Evolutionary conservation across 2,888 invertebrate genomes (phyloP).

Genomic region (Melieria crassipennis): DNA sequence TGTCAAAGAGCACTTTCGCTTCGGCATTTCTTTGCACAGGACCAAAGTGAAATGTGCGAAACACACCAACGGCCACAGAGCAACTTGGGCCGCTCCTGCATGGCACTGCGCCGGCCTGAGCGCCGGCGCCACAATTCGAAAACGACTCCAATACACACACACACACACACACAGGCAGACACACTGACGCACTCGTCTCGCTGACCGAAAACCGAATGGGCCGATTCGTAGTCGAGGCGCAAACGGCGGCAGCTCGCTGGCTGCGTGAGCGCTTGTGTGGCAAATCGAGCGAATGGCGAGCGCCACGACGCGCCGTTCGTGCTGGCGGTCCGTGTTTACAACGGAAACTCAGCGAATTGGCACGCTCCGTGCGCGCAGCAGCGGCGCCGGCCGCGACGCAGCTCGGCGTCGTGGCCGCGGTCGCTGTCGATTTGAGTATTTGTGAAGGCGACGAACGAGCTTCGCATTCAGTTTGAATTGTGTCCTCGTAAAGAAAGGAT

Average conservation of each 20-base stretch:
- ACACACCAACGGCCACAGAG: too few species aligned
- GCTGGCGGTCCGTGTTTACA: conserved; percentile 36
- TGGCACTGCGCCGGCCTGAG: conserved; percentile 15
- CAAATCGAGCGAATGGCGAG: background rate
- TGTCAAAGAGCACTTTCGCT: too few species aligned
- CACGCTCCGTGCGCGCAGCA: conserved; percentile 42
- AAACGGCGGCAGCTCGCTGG: background rate
- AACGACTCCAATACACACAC: too few species aligned
- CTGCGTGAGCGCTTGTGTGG: background rate
- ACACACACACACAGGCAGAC: too few species aligned
- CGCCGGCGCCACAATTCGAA: too few species aligned
- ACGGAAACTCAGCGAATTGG: conserved; percentile 45
- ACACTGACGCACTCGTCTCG: too few species aligned
- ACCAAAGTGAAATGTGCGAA: too few species aligned
- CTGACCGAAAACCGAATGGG: too few species aligned
- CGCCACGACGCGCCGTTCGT: too few species aligned
- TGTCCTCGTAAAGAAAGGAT: conserved; percentile 67
- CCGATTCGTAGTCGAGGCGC: background rate
- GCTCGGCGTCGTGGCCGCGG: conserved; percentile 39
- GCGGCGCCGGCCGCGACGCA: conserved; percentile 25
- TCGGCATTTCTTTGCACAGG: too few species aligned
- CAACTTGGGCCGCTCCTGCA: background rate
- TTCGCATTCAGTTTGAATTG: conserved; percentile 67
- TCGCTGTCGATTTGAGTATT: conserved; percentile 56
- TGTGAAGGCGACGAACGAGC: conserved; percentile 61